Evolutionary conservation across 2,888 invertebrate genomes (phyloP).

Genomic region (Callosobruchus maculatus): DNA sequence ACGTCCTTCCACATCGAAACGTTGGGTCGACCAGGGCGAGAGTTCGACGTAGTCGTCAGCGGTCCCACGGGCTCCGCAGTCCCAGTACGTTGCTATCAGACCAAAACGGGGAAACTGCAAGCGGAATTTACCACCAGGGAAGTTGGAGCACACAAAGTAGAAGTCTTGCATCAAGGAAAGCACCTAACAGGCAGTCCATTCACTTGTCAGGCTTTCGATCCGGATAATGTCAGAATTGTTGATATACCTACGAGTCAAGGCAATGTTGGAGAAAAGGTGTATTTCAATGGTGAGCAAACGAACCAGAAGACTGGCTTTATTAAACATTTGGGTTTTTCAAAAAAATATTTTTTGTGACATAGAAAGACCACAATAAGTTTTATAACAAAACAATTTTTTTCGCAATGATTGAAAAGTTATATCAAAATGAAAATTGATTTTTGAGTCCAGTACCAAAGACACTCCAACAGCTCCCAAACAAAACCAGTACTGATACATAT

Average conservation of each 20-base stretch:
- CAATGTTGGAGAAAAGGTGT: constrained; percentile 78
- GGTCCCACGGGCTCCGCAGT: constrained; percentile 48
- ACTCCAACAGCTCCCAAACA: too few relatives aligned
- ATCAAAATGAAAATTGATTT: too few relatives aligned
- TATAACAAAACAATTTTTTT: too few relatives aligned
- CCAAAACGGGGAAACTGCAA: constrained; percentile 90
- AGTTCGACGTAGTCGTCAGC: constrained; percentile 85
- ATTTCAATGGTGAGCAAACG: constrained; percentile 65
- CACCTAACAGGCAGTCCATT: constrained; percentile 92
- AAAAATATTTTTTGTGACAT: too few relatives aligned
- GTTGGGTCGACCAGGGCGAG: constrained; percentile 76
- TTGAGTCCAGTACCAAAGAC: too few relatives aligned
- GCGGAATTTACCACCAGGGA: constrained; percentile 89
- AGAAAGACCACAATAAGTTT: too few relatives aligned
- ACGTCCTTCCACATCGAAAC: constrained; percentile 89
- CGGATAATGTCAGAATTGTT: constrained; percentile 74
- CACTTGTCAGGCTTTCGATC: constrained; percentile 88
- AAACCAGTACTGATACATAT: too few relatives aligned
- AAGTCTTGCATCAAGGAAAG: constrained; percentile 86
- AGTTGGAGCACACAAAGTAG: constrained; percentile 65
- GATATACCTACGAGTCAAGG: constrained; percentile 73
- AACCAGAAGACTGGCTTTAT: too few relatives aligned
- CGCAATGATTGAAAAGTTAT: too few relatives aligned
- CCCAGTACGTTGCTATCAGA: constrained; percentile 80
- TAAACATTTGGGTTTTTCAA: too few relatives aligned